Base-by-base conservation (phyloP, 2,113 vertebrate genomes). In the Crotalus horridus region DNA sequence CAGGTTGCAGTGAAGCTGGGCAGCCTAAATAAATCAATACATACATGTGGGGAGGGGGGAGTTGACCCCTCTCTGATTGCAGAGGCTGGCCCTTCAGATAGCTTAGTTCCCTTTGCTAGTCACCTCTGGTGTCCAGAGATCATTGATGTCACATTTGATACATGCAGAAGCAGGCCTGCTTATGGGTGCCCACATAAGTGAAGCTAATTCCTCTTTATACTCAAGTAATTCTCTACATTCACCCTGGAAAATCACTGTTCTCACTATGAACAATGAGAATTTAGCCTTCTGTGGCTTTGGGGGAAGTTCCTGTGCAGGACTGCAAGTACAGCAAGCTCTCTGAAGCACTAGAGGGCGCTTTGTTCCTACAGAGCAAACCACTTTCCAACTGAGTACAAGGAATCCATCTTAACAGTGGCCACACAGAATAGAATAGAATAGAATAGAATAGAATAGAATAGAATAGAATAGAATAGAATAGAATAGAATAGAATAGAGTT, bases 281-380 rank as follows among this genome's bases (percentile, higher is more conserved):
- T 43, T 81, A 81, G 17, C 33, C 7, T 1, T 81, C 33, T 11
- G 17, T 58, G n/a, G 9, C 2, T 12, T 88, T 24, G n/a, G 2
- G 12, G 1, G 26, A 11, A 1, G 12, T 13, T 15, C 4, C 1
- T 69, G 29, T 69, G 64, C 33, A 69, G 33, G 46, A 87, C 26
- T 26, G 8, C 13, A 29, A 23, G n/a, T 33, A 53, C 24, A 39
- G 61, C 89, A 20, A n/a, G 51, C 46, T 0, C 6, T 43, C 0
- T 0, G 0, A 51, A 90, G 94, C 97, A 95, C 95, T 95, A 97
- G 97, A 94, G 97, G 97, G 97, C 92, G 97, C 96, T 48, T 74
- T 89, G 20, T 1, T 10, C 94, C 93, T 93, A 95, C 69, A 95
- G 43, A 88, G 43, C 53, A 92, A 90, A 29, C 89, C 23, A 33